phyloP scores from a whole-genome alignment of 2,888 invertebrate genomes.

The Dione vanillae region DNA sequence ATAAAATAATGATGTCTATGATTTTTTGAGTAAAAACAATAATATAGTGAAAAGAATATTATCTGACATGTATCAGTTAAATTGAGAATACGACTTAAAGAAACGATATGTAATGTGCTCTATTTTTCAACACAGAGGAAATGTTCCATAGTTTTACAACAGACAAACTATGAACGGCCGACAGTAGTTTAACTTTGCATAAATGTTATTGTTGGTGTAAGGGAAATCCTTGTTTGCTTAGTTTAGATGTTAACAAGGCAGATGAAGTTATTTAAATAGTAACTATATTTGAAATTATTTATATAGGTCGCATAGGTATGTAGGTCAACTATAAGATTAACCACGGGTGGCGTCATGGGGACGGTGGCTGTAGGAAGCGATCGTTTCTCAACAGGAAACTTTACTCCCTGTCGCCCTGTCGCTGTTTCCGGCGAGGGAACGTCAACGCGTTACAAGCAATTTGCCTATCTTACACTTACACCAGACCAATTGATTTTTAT shows the following conservation, averaged over 20 bases:
- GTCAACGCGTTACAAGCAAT: slow-evolving; percentile 55
- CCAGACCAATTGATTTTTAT: slow-evolving; percentile 48
- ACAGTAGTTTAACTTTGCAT: not conserved
- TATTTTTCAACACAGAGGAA: not conserved
- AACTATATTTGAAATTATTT: slow-evolving; percentile 26
- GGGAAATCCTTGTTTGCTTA: slow-evolving; percentile 3
- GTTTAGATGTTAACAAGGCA: not conserved
- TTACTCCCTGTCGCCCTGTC: slow-evolving; percentile 54
- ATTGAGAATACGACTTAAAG: too few relatives aligned
- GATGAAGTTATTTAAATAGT: not conserved
- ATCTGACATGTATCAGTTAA: too few relatives aligned
- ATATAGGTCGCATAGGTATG: slow-evolving; percentile 34
- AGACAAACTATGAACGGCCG: not conserved
- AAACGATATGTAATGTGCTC: not conserved
- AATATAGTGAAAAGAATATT: not conserved
- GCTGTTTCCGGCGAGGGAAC: slow-evolving; percentile 50
- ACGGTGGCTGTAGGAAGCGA: slow-evolving; percentile 37
- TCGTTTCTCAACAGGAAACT: slow-evolving; percentile 49
- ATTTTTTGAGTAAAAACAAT: not conserved
- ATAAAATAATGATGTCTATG: not conserved
- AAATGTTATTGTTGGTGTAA: not conserved
- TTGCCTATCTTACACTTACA: slow-evolving; percentile 53
- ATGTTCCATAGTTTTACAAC: not conserved
- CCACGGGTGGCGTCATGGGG: slow-evolving; percentile 37
- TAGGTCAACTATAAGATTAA: slow-evolving; percentile 42